A percentile compares a stretch with the other conserved stretches of the same genome.
Conservation (phyloP, 2,888 invertebrate species). For the Malthinus flaveolus region DNA sequence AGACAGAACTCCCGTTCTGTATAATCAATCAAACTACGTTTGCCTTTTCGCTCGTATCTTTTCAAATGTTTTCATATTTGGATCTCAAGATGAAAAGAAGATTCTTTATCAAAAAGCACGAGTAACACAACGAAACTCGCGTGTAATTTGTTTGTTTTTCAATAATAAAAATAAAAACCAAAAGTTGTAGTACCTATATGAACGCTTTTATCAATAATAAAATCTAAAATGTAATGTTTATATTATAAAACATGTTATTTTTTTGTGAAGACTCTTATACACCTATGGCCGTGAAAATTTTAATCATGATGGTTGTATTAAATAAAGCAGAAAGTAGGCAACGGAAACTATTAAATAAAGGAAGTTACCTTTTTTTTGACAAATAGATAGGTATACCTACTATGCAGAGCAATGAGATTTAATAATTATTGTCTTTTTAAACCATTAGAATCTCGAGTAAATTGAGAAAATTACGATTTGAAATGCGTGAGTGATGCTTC, state of each 20-base stretch:
- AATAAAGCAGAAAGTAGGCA: slow-evolving; percentile 30
- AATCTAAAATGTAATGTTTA: not conserved
- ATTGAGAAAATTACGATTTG: too few species aligned
- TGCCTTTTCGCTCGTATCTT: slow-evolving; percentile 15
- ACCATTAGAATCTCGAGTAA: too few species aligned
- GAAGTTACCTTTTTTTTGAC: slow-evolving; percentile 35
- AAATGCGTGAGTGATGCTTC: too few species aligned
- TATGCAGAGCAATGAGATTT: slow-evolving; percentile 9
- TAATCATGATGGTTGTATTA: slow-evolving; percentile 4
- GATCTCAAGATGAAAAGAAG: slow-evolving; percentile 10
- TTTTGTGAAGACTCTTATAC: slow-evolving; percentile 3
- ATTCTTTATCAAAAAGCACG: slow-evolving; percentile 4
- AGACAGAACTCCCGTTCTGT: slow-evolving; percentile 14
- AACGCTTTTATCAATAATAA: not conserved
- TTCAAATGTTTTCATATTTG: slow-evolving; percentile 20
- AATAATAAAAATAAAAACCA: too few species aligned
- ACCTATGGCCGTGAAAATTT: slow-evolving; percentile 7
- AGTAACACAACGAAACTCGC: not conserved
- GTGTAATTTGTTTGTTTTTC: too few species aligned
- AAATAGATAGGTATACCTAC: slow-evolving; percentile 26
- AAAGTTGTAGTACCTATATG: too few species aligned
- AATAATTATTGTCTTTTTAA: not conserved
- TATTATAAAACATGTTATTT: not conserved
- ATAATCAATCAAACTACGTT: slow-evolving; percentile 20
- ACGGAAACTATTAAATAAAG: slow-evolving; percentile 35